Evolutionary conservation across 2,888 invertebrate genomes (phyloP), one percentile per base, ranked within the genome.

Genomic region (Andricus curvator): DNA sequence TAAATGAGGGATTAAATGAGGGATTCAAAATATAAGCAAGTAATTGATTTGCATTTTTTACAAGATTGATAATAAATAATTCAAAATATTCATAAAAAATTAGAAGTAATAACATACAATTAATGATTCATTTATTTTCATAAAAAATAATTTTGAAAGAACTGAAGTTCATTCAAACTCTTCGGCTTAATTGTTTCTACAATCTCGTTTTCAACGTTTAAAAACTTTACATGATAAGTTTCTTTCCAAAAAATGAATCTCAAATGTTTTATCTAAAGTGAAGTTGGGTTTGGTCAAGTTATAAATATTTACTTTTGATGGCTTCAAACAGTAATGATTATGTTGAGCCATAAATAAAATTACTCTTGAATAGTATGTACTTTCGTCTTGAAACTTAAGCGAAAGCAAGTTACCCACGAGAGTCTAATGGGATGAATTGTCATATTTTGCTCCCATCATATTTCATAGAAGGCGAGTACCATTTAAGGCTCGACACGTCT

Each of bases 381-480:
- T 64, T 64, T 64, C 64, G 2, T 64, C 1, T 62, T 64, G 25
- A 64, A 64, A 64, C 64, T 64, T 60, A 29, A 29, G 29, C 64
- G 64, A 64, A 64, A 64, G 64, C 17, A 64, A 25, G 29, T 25
- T 64, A 29, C 64, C 62, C 64, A 64, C 29, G 29, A 64, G 64
- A 25, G 64, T 64, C 17, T 64, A 25, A 29, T 8, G 29, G 64
- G 64, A 64, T 64, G 64, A 64, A 64, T 64, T 64, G 64, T 64
- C 64, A 64, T 64, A 64, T 29, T 29, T 29, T 29, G 25, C 29
- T 29, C 64, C 17, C 29, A 64, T 64, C 64, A 64, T 64, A 29
- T 64, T 64, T 64, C 64, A 64, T 62, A 62, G 62, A 17, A 62
- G 62, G 25, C 62, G 62, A 62, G 13, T 25, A 25, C 62, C 56